Base-by-base conservation (phyloP, 2,113 vertebrate species). In the Leptocoma aspasia region DNA sequence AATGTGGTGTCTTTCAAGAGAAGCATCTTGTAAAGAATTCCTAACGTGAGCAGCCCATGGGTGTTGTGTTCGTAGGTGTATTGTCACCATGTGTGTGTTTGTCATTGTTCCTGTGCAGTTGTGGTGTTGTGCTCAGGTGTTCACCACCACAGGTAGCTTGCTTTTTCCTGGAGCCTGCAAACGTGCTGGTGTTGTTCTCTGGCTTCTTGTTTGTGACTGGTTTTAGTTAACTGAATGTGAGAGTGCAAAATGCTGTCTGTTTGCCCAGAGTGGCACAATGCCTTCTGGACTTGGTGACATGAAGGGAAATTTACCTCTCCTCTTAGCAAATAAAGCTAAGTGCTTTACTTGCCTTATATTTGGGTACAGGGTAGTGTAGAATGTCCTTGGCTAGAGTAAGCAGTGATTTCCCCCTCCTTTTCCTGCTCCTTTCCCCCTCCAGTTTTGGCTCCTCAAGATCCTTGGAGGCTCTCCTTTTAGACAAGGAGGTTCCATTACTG, bases 211-310 rank as follows among this genome's bases (percentile, higher is more conserved):
- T 86, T 73, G 49, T 89, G 60, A 42, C 57, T 91, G 52, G 15
- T 80, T 79, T 59, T 72, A 75, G 45, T 82, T 52, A 78, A 77
- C 53, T 89, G 45, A 70, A 60, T 71, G 39, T 85, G 42, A 53
- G 61, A 75, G 65, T 70, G 82, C 86, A 47, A 89, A 91, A 94
- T 88, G 89, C 87, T 89, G 78, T 30, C 52, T 79, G 33, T 66
- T 50, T 5, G 20, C 77, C 82, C 64, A 24, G 65, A 53, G 60
- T 35, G 65, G 77, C 88, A 90, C 80, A 71, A 56, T 93, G 79
- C 39, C 27, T 82, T 80, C 82, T 80, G 75, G 57, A 57, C 41
- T 82, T 92, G 3, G 17, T 63, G 28, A 15, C 37, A 27, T 13
- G 31, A 57, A 56, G 49, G 61, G 37, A 75, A 86, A 60, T 72